Base-by-base conservation (phyloP, 1,140 invertebrate species). In the Steinernema khuongi region DNA sequence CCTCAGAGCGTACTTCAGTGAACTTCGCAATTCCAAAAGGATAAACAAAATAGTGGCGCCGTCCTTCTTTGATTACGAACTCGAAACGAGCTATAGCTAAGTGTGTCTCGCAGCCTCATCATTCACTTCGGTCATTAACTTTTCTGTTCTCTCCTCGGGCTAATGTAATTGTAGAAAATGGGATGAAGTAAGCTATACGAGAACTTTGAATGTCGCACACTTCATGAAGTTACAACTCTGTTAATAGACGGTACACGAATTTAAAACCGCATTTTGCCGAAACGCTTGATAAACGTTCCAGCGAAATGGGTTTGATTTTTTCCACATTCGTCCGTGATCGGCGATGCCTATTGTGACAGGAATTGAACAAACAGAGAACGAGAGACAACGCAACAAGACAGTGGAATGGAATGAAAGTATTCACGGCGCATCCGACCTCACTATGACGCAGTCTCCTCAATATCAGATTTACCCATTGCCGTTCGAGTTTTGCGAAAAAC, bases 21-120 rank as follows among this genome's bases (percentile, higher is more conserved):
- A 60, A 60, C 50, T 26, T 60, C 26, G 50, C 50, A 60, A 22
- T 60, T 60, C 50, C 7, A 60, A 60, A 60, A 60, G 50, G 14
- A 60, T 60, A 60, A 60, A 60, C 26, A 60, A 60, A 60, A 26
- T n/a, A n/a, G 50, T 7, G n/a, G n/a, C 7, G 36, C 36, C 50
- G 7, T 60, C 50, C 50, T 22, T 7, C 26, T 7, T 7, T 11
- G 50, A 26, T 60, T 17, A 60, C 50, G 50, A 60, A 14, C 4
- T 4, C 50, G 50, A 60, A 22, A 60, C 50, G 26, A 60, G 26
- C 26, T 7, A 22, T 7, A 22, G 14, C 50, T n/a, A 14, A n/a
- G 7, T 11, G 36, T n/a, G 36, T 41, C 36, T 41, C 22, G 50
- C 50, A 11, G 2, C 50, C 50, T 4, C 14, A 14, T 60, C 26